phyloP scores from a whole-genome alignment of 2,113 vertebrate species.

The Struthio camelus region DNA sequence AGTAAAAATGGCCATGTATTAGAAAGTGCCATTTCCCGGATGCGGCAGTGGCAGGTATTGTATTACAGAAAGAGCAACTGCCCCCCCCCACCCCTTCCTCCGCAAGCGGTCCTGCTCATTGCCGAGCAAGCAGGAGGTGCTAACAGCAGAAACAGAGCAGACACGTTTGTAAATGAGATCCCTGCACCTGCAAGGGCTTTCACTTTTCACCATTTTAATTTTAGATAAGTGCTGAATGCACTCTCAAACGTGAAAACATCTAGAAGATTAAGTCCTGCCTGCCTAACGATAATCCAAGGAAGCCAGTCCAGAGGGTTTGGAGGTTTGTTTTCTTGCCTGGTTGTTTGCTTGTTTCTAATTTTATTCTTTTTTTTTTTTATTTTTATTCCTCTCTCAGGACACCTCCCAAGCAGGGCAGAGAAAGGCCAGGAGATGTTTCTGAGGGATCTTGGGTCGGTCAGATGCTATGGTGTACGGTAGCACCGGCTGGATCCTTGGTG shows the following conservation, averaged over 20 bases:
- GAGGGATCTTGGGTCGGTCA: neutral
- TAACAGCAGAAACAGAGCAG: neutral
- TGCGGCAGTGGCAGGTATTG: neutral
- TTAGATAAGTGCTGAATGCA: constrained; percentile 65
- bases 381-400: neutral
- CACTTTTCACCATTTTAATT: constrained; percentile 62
- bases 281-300: constrained; percentile 42
- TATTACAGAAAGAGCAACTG: neutral
- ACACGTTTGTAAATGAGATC: constrained; percentile 41
- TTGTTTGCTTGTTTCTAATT: neutral
- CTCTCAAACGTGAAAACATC: constrained; percentile 37
- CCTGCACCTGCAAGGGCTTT: constrained; percentile 57
- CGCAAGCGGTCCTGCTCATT: neutral
- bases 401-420: neutral
- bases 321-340: constrained; percentile 16
- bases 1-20: constrained; percentile 44
- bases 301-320: neutral
- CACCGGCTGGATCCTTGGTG: neutral
- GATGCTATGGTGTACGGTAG: neutral
- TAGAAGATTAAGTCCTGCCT: constrained; percentile 52
- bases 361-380: neutral
- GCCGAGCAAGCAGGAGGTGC: neutral
- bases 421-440: constrained; percentile 17
- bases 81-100: fast-evolving
- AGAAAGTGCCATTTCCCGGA: neutral